Percentiles rank a stretch among this genome's conserved stretches.
Conservation (phyloP, 2,888 invertebrate species). For the Eupithecia subumbrata region DNA sequence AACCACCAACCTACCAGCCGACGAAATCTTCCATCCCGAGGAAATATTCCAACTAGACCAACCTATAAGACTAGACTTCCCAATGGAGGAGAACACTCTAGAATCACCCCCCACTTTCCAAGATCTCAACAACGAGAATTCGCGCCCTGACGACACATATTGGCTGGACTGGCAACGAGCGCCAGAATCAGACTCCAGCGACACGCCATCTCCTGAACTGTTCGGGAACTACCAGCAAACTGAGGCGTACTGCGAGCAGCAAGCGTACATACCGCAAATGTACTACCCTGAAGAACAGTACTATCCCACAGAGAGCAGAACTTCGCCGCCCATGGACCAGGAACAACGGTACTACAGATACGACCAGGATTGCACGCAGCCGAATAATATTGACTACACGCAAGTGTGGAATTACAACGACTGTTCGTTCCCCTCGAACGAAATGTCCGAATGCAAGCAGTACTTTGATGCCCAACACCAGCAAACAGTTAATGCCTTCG, state of each 20-base stretch:
- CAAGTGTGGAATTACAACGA: constrained; percentile 73
- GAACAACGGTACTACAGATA: constrained; percentile 74
- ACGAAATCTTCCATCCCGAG: constrained; percentile 89
- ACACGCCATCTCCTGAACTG: constrained; percentile 84
- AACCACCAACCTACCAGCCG: constrained; percentile 84
- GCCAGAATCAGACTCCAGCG: constrained; percentile 79
- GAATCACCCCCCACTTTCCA: constrained; percentile 88
- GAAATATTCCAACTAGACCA: constrained; percentile 91
- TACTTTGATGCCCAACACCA: constrained; percentile 70
- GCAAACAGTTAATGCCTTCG: constrained; percentile 68
- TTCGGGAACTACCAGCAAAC: constrained; percentile 74
- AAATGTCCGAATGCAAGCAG: constrained; percentile 66
- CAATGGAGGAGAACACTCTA: constrained; percentile 77
- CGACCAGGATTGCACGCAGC: constrained; percentile 68
- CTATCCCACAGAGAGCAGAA: constrained; percentile 69
- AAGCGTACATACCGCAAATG: constrained; percentile 65
- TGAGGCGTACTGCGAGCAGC: constrained; percentile 73
- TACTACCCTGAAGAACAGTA: constrained; percentile 79
- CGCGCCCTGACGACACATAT: constrained; percentile 84
- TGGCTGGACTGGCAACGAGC: constrained; percentile 85
- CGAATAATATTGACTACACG: constrained; percentile 60
- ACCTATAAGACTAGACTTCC: constrained; percentile 86
- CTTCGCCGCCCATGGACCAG: constrained; percentile 69
- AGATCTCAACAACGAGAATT: constrained; percentile 89
- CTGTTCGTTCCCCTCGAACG: constrained; percentile 67